phyloP scores from a whole-genome alignment of 2,888 invertebrate species.

The Halictus quadricinctus region DNA sequence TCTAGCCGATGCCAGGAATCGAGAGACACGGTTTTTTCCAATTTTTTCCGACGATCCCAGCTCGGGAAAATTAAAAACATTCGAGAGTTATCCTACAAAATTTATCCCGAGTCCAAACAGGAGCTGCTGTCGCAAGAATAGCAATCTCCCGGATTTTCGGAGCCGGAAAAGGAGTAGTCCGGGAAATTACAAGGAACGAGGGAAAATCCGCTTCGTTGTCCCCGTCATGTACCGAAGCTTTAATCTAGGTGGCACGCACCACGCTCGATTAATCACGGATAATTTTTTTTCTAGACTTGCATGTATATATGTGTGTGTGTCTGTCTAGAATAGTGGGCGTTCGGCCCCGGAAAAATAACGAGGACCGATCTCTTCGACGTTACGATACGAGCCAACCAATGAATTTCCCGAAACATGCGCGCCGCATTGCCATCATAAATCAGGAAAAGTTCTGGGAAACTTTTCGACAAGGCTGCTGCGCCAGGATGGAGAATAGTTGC shows the following conservation, averaged over 20 bases:
- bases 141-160: neutral
- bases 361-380: neutral
- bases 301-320: neutral
- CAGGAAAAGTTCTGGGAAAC: slow-evolving; percentile 5
- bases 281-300: neutral
- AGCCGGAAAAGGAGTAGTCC: neutral
- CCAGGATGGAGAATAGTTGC: neutral
- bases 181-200: neutral
- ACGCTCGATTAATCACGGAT: neutral
- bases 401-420: slow-evolving; percentile 1
- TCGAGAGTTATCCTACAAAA: neutral
- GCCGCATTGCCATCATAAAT: slow-evolving; percentile 24
- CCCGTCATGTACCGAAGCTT: neutral
- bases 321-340: neutral
- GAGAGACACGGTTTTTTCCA: neutral
- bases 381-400: neutral
- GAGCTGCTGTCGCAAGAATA: neutral
- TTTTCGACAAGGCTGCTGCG: neutral
- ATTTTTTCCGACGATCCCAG: neutral
- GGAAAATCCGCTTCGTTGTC: neutral
- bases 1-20: neutral
- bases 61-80: neutral
- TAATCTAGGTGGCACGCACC: neutral
- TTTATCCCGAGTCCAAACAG: neutral
- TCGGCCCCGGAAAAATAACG: neutral